Conservation (phyloP, 2,888 invertebrate genomes). For the Luperina nickerlii region DNA sequence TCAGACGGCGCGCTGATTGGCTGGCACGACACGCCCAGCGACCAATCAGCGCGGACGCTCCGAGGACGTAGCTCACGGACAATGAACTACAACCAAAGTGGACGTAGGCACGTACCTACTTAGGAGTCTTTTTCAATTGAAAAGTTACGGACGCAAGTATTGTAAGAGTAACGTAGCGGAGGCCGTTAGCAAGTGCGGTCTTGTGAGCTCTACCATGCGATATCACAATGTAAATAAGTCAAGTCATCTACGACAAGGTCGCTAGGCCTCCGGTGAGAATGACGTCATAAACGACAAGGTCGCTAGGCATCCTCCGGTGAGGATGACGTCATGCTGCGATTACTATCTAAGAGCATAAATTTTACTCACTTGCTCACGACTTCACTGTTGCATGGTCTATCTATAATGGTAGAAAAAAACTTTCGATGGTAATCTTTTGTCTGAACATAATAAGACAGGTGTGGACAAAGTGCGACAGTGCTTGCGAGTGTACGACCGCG, state of each 20-base stretch:
- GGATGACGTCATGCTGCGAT: background rate
- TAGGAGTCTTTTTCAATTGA: background rate
- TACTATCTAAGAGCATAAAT: background rate
- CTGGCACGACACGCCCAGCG: conserved; percentile 39
- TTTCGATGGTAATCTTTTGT: conserved; percentile 3
- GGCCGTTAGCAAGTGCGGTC: background rate
- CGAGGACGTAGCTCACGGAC: background rate
- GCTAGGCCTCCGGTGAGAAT: background rate
- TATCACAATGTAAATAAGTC: background rate
- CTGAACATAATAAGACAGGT: background rate
- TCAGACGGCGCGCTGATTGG: conserved; percentile 40
- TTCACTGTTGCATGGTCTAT: background rate
- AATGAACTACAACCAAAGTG: background rate
- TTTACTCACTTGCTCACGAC: conserved; percentile 23
- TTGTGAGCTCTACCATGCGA: background rate
- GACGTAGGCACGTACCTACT: background rate
- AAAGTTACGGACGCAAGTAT: background rate
- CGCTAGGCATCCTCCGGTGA: background rate
- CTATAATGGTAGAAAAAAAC: conserved; percentile 9
- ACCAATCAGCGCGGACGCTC: conserved; percentile 35
- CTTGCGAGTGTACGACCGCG: background rate
- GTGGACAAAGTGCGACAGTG: conserved; percentile 1
- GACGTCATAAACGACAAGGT: background rate
- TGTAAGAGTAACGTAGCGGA: background rate
- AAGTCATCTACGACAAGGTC: background rate